A percentile compares a stretch with the other conserved stretches of the same genome.
phyloP scores from a whole-genome alignment of 1,140 invertebrate genomes.

The Scaptomyza graminum region DNA sequence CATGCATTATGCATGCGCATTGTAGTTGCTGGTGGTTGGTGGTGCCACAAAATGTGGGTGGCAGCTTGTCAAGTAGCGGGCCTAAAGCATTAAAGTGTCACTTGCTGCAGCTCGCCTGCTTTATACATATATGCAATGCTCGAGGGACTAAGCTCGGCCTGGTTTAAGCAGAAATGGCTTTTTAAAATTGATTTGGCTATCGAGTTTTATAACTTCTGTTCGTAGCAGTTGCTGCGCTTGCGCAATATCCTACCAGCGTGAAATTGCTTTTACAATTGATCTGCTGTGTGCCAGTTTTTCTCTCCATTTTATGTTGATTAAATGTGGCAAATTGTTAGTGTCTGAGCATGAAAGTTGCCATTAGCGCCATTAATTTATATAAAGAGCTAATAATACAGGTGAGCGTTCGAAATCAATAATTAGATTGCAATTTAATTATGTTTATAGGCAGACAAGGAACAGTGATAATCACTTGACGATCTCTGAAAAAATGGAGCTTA shows the following conservation, averaged over 20 bases:
- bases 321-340: slow-evolving; percentile 56
- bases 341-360: slow-evolving; percentile 61
- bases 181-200: slow-evolving; percentile 61
- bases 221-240: slow-evolving; percentile 44
- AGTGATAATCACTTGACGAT: slow-evolving; percentile 16
- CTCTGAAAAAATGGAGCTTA: slow-evolving; percentile 1
- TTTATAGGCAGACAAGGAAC: slow-evolving; percentile 19
- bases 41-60: slow-evolving; percentile 28
- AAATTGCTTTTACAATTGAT: slow-evolving; percentile 71
- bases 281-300: slow-evolving; percentile 51
- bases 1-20: slow-evolving; percentile 4
- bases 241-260: slow-evolving; percentile 68
- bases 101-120: slow-evolving; percentile 7
- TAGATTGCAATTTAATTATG: slow-evolving; percentile 35
- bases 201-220: slow-evolving; percentile 18
- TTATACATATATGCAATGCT: slow-evolving; percentile 12
- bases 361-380: slow-evolving; percentile 72
- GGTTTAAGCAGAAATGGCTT: slow-evolving; percentile 17
- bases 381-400: slow-evolving; percentile 66
- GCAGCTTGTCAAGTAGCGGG: slow-evolving; percentile 28
- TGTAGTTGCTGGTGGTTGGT: neutral
- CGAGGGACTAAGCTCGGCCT: slow-evolving; percentile 6
- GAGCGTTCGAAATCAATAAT: slow-evolving; percentile 41
- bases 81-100: slow-evolving; percentile 15
- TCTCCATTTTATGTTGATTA: slow-evolving; percentile 40